These are phyloP conservation scores for Ferrisia virgata DNA, from an alignment of 2,888 invertebrate genomes.

Conservation along the genomic window DNA sequence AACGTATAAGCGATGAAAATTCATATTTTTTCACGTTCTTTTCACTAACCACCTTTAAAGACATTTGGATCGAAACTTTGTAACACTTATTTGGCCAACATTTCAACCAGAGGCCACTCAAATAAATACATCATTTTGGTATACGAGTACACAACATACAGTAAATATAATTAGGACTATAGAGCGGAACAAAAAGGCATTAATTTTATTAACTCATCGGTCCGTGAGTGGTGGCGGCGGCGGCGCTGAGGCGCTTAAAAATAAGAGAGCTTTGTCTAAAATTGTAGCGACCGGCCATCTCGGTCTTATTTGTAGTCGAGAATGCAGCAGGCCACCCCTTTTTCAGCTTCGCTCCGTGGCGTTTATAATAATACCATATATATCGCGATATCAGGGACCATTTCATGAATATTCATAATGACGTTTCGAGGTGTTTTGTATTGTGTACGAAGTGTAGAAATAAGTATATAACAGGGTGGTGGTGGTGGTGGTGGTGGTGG, in stretches of 20 bases:
- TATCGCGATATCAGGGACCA: background rate
- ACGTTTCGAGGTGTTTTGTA: background rate
- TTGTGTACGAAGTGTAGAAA: background rate
- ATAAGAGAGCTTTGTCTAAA: background rate
- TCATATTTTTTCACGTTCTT: too few species aligned
- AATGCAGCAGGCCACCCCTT: background rate
- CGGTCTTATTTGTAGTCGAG: background rate
- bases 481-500: too few species aligned
- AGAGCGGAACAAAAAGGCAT: background rate
- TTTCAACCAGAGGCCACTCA: too few species aligned
- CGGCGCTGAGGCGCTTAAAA: background rate
- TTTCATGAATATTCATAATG: slow-evolving; percentile 24
- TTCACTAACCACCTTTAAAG: too few species aligned
- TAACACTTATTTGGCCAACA: too few species aligned
- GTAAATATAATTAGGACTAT: background rate
- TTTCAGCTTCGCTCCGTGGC: background rate
- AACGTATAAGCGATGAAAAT: too few species aligned
- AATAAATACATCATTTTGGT: too few species aligned
- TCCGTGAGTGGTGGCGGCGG: background rate
- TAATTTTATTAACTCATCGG: background rate
- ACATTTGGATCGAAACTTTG: too few species aligned
- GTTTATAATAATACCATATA: background rate
- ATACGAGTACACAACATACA: too few species aligned
- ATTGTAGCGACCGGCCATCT: background rate
- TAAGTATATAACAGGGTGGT: too few species aligned